A percentile compares a stretch with the other conserved stretches of the same genome.
Conservation (phyloP, 2,113 vertebrate genomes). For the Cynopterus brachyotis region DNA sequence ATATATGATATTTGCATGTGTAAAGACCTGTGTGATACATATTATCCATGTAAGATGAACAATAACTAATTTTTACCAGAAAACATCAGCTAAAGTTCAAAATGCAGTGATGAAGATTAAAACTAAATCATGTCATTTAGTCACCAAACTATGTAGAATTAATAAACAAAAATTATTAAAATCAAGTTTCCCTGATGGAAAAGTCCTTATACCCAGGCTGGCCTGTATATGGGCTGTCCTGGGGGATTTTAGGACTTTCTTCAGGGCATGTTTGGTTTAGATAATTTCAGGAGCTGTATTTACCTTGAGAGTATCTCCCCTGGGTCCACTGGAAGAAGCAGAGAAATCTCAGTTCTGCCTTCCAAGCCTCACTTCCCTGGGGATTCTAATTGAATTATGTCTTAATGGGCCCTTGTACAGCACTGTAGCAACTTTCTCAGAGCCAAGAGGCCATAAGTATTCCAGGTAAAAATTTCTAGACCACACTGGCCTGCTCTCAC, state of each 20-base stretch:
- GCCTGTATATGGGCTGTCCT: not conserved
- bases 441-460: not conserved
- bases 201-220: not conserved
- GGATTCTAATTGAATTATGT: slow-evolving; percentile 54
- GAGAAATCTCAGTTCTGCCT: slow-evolving; percentile 36
- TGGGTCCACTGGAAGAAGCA: not conserved
- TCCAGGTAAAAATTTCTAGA: slow-evolving; percentile 19
- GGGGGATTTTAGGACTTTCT: not conserved
- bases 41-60: not conserved
- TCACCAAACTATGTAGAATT: not conserved
- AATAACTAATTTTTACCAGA: not conserved
- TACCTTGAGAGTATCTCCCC: slow-evolving; percentile 50
- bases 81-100: not conserved
- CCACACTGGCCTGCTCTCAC: not conserved
- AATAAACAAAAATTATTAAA: slow-evolving; percentile 48
- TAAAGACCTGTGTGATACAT: not conserved
- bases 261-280: slow-evolving; percentile 40
- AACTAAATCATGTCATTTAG: not conserved
- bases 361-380: slow-evolving; percentile 28
- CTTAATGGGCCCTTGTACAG: not conserved
- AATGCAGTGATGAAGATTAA: not conserved
- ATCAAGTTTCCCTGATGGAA: not conserved
- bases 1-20: not conserved
- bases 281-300: slow-evolving; percentile 59
- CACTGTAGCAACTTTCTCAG: not conserved